A percentile compares a stretch with the other conserved stretches of the same genome.
These are phyloP conservation scores for Melanotaenia boesemani DNA, from an alignment of 2,797 vertebrate species.

Conservation along the genomic window DNA sequence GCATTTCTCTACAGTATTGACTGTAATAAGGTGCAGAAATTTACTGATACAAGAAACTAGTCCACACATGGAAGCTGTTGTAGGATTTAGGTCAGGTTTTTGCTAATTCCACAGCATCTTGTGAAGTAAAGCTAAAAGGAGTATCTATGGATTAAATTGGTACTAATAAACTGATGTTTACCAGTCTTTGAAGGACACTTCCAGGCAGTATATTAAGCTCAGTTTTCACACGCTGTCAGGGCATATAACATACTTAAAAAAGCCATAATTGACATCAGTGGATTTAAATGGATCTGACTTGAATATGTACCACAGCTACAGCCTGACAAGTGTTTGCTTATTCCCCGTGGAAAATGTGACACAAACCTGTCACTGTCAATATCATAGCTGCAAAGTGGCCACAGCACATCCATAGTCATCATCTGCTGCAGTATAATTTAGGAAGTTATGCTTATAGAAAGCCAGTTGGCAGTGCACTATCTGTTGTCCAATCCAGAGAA, in stretches of 20 bases:
- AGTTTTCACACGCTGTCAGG: conserved; percentile 63
- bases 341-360: conserved; percentile 46
- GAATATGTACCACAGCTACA: conserved; percentile 39
- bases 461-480: conserved; percentile 18
- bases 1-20: conserved; percentile 66
- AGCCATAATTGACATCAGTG: conserved; percentile 52
- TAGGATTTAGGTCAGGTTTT: conserved; percentile 73
- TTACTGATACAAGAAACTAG: conserved; percentile 53
- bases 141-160: conserved; percentile 47
- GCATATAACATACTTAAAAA: conserved; percentile 34
- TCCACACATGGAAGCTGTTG: conserved; percentile 51
- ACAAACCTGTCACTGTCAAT: conserved; percentile 48
- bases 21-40: conserved; percentile 63
- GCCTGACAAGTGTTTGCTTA: conserved; percentile 64
- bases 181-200: conserved; percentile 42
- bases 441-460: conserved; percentile 42
- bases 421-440: conserved; percentile 13
- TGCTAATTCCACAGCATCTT: conserved; percentile 61
- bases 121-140: conserved; percentile 59
- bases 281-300: conserved; percentile 62
- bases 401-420: conserved; percentile 36
- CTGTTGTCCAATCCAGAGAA: conserved; percentile 25
- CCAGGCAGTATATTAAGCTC: conserved; percentile 51
- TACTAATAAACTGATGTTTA: conserved; percentile 61
- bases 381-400: conserved; percentile 14